These are phyloP conservation scores for Allolobophora icterica DNA, from an alignment of 2,888 invertebrate species.

Conservation along the genomic window DNA sequence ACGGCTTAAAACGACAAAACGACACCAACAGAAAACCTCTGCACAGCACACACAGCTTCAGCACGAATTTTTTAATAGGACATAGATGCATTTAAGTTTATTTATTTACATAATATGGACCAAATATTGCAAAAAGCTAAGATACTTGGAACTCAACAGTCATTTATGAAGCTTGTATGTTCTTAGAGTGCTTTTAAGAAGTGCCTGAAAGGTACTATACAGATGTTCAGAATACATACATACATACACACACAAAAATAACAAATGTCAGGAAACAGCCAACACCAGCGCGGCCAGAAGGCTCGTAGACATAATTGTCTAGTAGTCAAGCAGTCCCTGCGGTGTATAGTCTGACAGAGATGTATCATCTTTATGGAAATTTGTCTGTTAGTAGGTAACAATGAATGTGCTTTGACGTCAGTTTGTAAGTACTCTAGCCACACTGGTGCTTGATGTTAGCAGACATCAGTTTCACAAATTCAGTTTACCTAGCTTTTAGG, in stretches of 20 bases:
- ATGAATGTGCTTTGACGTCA: background rate
- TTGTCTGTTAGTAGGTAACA: background rate
- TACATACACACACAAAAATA: background rate
- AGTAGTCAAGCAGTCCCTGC: background rate
- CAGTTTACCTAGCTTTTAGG: background rate
- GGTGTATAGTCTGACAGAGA: background rate
- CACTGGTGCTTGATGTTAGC: constrained; percentile 6
- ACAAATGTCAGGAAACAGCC: background rate
- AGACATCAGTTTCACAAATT: background rate
- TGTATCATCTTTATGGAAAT: background rate
- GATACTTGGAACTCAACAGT: background rate
- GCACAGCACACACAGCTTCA: too few relatives aligned
- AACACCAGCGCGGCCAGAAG: background rate
- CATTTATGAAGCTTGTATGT: background rate
- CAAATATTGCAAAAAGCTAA: background rate
- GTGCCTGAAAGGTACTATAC: background rate
- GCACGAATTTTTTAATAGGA: background rate
- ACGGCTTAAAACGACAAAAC: background rate
- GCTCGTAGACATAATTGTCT: background rate
- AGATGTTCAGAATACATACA: background rate
- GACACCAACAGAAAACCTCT: background rate
- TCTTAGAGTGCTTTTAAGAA: constrained; percentile 7
- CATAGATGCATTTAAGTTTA: background rate
- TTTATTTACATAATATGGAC: background rate
- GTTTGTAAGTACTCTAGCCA: background rate